Percentiles rank a stretch among this genome's conserved stretches.
Evolutionary conservation across 2,113 vertebrate genomes (phyloP).

Genomic region (Paedocypris sp.): DNA sequence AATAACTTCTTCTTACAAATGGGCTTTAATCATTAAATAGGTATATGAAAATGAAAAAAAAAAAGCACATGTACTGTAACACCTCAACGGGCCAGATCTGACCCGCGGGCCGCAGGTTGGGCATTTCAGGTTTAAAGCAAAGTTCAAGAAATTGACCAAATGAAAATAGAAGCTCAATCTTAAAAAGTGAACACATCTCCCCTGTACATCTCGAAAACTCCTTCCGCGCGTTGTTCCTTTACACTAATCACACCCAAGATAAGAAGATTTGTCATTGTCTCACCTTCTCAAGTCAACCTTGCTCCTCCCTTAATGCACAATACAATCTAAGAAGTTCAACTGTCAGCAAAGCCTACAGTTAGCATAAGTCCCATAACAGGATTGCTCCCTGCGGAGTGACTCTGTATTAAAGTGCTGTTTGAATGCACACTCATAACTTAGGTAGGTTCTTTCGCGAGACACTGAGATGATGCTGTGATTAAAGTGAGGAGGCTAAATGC

Average conservation of each 20-base stretch:
- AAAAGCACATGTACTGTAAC: too few relatives aligned
- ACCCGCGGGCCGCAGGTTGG: too few relatives aligned
- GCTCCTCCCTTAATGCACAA: background rate
- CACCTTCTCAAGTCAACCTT: background rate
- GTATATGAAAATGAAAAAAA: too few relatives aligned
- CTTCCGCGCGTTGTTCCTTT: background rate
- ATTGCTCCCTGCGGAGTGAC: conserved; percentile 17
- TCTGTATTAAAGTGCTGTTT: conserved; percentile 24
- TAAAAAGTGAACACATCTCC: too few relatives aligned
- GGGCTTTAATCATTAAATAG: too few relatives aligned
- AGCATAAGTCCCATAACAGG: conserved; percentile 29
- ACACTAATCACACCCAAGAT: background rate
- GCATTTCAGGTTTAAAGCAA: too few relatives aligned
- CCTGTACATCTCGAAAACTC: background rate
- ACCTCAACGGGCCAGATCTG: too few relatives aligned
- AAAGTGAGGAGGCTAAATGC: conserved; percentile 1
- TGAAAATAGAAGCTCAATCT: too few relatives aligned
- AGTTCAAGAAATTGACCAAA: too few relatives aligned
- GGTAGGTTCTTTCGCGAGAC: conserved; percentile 12
- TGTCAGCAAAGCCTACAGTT: conserved; percentile 26
- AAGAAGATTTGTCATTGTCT: background rate
- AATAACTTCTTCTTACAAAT: too few relatives aligned
- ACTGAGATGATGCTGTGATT: conserved; percentile 2
- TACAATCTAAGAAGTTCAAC: conserved; percentile 1
- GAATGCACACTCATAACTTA: conserved; percentile 20